phyloP scores from a whole-genome alignment of 1,140 invertebrate genomes.

The Lamellibrachia luymesi region DNA sequence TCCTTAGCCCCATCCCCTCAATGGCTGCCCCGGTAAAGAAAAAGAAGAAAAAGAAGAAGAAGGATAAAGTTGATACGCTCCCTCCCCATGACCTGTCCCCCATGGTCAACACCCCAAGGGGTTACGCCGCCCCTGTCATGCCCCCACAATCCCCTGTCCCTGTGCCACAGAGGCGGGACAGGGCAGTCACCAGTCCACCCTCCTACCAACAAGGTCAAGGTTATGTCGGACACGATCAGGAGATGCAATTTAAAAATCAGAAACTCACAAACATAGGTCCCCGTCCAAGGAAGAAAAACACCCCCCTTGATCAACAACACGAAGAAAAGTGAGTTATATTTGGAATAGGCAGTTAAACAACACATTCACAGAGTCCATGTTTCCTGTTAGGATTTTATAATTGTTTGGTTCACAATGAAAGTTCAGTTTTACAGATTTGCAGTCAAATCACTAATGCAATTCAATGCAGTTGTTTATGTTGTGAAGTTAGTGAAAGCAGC shows the following conservation, averaged over 20 bases:
- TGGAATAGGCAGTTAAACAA: not conserved
- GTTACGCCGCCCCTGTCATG: not conserved
- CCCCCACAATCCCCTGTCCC: constrained; percentile 25
- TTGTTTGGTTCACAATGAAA: not conserved
- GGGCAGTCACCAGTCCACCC: constrained; percentile 34
- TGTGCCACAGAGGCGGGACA: constrained; percentile 32
- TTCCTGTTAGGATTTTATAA: not conserved
- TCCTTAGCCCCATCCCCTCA: constrained; percentile 46
- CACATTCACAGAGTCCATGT: not conserved
- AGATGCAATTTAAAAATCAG: not conserved
- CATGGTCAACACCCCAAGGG: constrained; percentile 20
- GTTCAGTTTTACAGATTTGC: too few relatives aligned
- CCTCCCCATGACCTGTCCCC: constrained; percentile 38
- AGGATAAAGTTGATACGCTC: constrained; percentile 38
- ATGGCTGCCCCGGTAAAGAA: constrained; percentile 28
- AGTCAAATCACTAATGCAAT: not conserved
- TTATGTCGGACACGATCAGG: constrained; percentile 38
- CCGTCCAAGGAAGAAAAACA: not conserved
- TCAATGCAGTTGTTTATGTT: not conserved
- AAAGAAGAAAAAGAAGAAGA: constrained; percentile 37
- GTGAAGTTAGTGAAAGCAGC: not conserved
- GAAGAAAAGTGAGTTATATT: not conserved
- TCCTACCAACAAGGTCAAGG: constrained; percentile 35
- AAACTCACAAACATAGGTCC: not conserved
- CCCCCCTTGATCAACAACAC: not conserved